Evolutionary conservation across 2,113 vertebrate species (phyloP), one percentile per base, ranked within the genome.

Genomic region (Xerus inauris): DNA sequence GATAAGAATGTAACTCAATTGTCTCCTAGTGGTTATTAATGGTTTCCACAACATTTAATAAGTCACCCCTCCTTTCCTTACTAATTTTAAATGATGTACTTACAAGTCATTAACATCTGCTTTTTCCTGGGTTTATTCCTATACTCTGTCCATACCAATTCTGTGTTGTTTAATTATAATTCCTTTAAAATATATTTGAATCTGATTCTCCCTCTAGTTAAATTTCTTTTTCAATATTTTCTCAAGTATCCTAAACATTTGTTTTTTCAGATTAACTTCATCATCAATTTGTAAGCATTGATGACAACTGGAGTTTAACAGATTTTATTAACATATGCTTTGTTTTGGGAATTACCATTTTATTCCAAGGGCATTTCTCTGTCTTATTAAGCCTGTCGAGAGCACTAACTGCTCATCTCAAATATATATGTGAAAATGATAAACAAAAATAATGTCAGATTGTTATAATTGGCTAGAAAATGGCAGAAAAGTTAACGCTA

Each of bases 111-210:
- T 72, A 16, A 32, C 22, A 95, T 9, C 7, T 6, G 26, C 85
- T 12, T 54, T 76, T 22, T 86, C 72, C 72, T 6, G 38, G 11
- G 32, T 72, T n/a, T 38, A 4, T 86, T 94, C 75, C 71, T 81
- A n/a, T 22, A 47, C 62, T 62, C 12, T 92, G 6, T 62, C 24
- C 17, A 26, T 11, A 69, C n/a, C 5, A 69, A 38, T 69, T n/a
- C 13, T 20, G 38, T 35, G 40, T 76, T 47, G n/a, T 77, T 95
- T 54, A 82, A 30, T 67, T 69, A 72, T 2, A 49, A n/a, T 59
- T 79, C 13, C 16, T 92, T 90, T 89, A 95, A 82, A 95, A 92
- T 49, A 40, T 89, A 82, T 94, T 90, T 80, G 40, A 87, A 87
- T 94, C n/a, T 75, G 13, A 20, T 40, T 77, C n/a, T 14, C 28